These are phyloP conservation scores for Epsilonema sp. DNA, from an alignment of 2,888 invertebrate species.

Conservation along the genomic window DNA sequence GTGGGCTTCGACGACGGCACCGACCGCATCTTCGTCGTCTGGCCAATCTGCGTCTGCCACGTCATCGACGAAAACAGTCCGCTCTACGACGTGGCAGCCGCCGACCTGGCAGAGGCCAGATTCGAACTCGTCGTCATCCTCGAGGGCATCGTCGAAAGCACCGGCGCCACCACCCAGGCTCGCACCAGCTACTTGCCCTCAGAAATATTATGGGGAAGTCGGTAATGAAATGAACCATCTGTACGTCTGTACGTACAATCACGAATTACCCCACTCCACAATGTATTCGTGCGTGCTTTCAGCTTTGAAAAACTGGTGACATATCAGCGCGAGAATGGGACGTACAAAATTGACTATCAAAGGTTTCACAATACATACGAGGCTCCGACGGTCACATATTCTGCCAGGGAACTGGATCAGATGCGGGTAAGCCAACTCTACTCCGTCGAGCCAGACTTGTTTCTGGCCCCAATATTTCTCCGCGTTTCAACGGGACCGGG, in stretches of 20 bases:
- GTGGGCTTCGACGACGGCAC: constrained; percentile 52
- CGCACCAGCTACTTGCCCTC: constrained; percentile 36
- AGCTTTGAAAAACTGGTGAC: constrained; percentile 40
- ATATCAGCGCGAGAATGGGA: constrained; percentile 43
- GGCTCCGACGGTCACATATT: constrained; percentile 69
- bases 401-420: constrained; percentile 55
- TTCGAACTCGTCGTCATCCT: constrained; percentile 91
- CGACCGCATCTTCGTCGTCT: constrained; percentile 84
- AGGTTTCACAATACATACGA: constrained; percentile 78
- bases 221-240: constrained; percentile 11
- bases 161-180: constrained; percentile 41
- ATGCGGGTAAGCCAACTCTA: constrained; percentile 14
- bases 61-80: constrained; percentile 77
- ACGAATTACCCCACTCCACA: not conserved
- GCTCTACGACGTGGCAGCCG: constrained; percentile 52
- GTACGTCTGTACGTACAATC: not conserved
- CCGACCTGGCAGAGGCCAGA: constrained; percentile 64
- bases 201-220: constrained; percentile 26
- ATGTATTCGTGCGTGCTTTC: no score
- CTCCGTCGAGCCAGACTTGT: no score
- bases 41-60: constrained; percentile 92
- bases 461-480: no score
- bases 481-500: no score
- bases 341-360: constrained; percentile 53
- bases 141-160: constrained; percentile 80